Evolutionary conservation across 2,113 vertebrate species (phyloP).

Genomic region (Chaetops frenatus): DNA sequence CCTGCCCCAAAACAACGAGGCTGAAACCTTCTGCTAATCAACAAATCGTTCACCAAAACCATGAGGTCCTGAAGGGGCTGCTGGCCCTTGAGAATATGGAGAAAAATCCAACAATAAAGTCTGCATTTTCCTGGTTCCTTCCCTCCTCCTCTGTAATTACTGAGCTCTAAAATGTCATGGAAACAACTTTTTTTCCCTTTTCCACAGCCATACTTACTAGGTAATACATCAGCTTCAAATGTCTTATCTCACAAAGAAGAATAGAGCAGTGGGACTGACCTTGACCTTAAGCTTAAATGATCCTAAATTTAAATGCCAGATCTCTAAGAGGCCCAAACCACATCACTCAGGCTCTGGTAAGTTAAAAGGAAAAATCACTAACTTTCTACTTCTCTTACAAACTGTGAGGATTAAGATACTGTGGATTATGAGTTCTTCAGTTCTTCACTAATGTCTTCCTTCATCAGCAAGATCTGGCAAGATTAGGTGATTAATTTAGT

Average conservation of each 20-base stretch:
- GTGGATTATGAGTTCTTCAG: not conserved
- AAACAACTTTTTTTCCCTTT: not conserved
- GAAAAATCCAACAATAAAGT: not conserved
- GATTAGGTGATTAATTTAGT: conserved; percentile 47
- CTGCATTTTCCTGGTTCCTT: not conserved
- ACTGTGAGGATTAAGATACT: not conserved
- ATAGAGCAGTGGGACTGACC: not conserved
- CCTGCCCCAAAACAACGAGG: not conserved
- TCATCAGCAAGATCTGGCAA: conserved; percentile 26
- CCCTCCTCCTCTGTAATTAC: not conserved
- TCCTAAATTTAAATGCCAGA: not conserved
- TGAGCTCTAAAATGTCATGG: not conserved
- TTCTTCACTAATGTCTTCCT: not conserved
- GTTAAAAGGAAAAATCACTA: not conserved
- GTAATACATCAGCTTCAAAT: not conserved
- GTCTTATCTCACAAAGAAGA: not conserved
- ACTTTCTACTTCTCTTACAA: not conserved
- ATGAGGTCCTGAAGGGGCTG: not conserved
- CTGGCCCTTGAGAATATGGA: not conserved
- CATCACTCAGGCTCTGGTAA: not conserved
- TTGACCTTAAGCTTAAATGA: not conserved
- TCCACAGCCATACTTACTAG: not conserved
- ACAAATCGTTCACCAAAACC: not conserved
- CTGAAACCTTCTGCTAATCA: not conserved
- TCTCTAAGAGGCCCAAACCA: not conserved